These are phyloP conservation scores for Pseudochirops corinnae DNA, from an alignment of 2,797 vertebrate species.

Conservation along the genomic window DNA sequence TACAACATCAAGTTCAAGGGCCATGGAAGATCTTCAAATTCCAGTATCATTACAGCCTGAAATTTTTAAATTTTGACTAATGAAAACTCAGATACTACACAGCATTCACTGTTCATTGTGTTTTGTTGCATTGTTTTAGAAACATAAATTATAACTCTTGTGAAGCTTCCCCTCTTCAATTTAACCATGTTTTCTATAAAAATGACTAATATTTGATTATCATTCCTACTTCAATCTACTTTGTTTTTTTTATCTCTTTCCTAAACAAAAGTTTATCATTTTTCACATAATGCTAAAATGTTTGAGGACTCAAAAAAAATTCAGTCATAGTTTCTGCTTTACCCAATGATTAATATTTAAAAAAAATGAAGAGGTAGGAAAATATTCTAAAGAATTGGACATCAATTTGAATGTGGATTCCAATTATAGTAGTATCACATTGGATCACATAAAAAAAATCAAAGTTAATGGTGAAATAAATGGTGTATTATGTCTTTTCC, in stretches of 20 bases:
- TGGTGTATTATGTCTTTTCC: not conserved
- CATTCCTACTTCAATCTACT: not conserved
- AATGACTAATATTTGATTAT: not conserved
- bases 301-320: not conserved
- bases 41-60: too few species aligned
- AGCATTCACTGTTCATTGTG: not conserved
- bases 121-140: too few species aligned
- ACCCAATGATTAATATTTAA: not conserved
- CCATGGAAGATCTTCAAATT: too few species aligned
- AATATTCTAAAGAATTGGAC: not conserved
- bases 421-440: not conserved
- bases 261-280: not conserved
- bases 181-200: not conserved
- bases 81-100: fast-evolving
- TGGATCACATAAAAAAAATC: not conserved
- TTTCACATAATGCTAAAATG: not conserved
- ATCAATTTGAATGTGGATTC: not conserved
- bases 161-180: not conserved
- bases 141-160: not conserved
- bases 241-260: too few species aligned
- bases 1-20: too few species aligned
- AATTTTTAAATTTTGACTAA: not conserved
- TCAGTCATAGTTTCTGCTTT: not conserved
- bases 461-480: not conserved
- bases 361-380: not conserved